Evolutionary conservation across 1,140 invertebrate species (phyloP), one percentile per base, ranked within the genome.

Genomic region (Heliconius melpomene): DNA sequence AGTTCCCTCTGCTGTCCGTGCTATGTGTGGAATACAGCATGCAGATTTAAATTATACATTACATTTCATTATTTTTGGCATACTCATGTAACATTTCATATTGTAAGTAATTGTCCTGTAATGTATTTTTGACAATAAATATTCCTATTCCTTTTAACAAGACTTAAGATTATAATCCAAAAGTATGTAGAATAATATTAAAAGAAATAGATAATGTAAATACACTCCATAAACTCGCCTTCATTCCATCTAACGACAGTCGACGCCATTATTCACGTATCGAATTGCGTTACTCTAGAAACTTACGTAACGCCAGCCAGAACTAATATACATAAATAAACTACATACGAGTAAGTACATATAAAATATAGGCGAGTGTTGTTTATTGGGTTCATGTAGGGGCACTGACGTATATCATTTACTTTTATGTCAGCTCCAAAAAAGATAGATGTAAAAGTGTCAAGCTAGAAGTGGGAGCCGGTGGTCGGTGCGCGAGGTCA

Each of bases 391-490:
- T 80, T 80, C 82, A 83, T 80, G 75, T 82, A 81, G 84, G 85
- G 83, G 84, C 86, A 91, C 89, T 89, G 88, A 88, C 86, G 85
- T 88, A 83, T 90, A 91, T 90, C 85, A 90, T 90, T 29, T 85
- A 84, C 87, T 90, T 92, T 92, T 91, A 92, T 93, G 91, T 92
- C 90, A 92, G 86, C 86, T 92, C 90, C 89, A 91, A 94, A 94
- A 93, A 94, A 93, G 91, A 93, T 91, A 92, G 91, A 94, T 93
- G 92, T 91, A 93, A 92, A 92, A 92, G 91, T 94, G 92, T 94
- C 91, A 92, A 88, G 88, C 89, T 93, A 92, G 91, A 87, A 92
- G 88, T 90, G 92, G 91, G 91, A 92, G 91, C 87, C 90, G 87
- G 91, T 90, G 88, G 88, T 85, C 29, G 29, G 32, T 32, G 32